phyloP scores from a whole-genome alignment of 1,140 invertebrate species.

The Pseudoatta argentina region DNA sequence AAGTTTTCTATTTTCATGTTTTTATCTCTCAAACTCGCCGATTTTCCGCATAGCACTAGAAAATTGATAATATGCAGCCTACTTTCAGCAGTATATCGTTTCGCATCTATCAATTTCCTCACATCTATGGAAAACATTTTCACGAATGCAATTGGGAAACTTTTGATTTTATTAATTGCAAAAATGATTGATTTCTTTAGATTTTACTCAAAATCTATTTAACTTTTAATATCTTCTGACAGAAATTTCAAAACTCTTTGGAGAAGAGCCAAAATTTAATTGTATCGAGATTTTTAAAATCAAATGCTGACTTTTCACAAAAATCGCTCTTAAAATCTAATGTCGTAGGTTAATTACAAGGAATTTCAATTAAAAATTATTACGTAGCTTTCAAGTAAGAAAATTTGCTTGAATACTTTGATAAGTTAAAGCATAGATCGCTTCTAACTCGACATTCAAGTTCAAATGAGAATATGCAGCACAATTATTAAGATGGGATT shows the following conservation, averaged over 20 bases:
- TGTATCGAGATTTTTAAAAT: background rate
- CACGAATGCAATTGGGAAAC: background rate
- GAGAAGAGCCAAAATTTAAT: background rate
- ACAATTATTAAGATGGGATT: background rate
- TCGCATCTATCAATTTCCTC: background rate
- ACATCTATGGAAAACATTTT: background rate
- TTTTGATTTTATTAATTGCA: background rate
- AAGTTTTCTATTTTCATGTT: slow-evolving; percentile 40
- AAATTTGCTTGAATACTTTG: slow-evolving; percentile 26
- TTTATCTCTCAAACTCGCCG: background rate
- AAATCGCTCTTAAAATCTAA: background rate
- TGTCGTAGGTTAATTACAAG: background rate
- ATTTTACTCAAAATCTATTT: background rate
- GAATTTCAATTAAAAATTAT: slow-evolving; percentile 22
- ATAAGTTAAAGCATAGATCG: slow-evolving; percentile 1
- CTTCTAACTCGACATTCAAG: background rate
- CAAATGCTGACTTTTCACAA: background rate
- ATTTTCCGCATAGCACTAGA: background rate
- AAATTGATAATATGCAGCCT: background rate
- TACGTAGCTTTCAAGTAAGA: background rate
- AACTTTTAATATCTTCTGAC: background rate
- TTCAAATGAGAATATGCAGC: background rate
- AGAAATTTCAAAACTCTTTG: background rate
- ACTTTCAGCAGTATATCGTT: background rate
- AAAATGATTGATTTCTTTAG: background rate